phyloP scores from a whole-genome alignment of 2,113 vertebrate genomes.

The Austrofundulus limnaeus region DNA sequence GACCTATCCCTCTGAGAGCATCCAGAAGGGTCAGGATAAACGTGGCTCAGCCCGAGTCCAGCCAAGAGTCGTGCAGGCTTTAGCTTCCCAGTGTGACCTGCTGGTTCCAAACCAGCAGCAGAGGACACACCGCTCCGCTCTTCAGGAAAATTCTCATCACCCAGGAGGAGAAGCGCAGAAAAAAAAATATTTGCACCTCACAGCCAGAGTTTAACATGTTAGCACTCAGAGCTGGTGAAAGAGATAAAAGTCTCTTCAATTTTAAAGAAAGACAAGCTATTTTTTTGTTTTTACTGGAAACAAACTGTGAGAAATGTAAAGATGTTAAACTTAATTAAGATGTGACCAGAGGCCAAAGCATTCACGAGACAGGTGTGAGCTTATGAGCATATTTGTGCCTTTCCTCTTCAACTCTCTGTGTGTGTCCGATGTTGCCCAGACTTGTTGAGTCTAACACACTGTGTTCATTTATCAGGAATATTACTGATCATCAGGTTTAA shows the following conservation, averaged over 20 bases:
- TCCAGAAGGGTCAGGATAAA: conserved; percentile 67
- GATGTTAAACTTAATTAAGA: conserved; percentile 64
- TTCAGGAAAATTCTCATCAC: conserved; percentile 58
- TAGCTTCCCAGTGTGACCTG: conserved; percentile 61
- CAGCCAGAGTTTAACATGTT: conserved; percentile 32
- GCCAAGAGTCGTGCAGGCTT: conserved; percentile 47
- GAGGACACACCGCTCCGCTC: conserved; percentile 63
- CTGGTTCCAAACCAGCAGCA: conserved; percentile 62
- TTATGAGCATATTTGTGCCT: conserved; percentile 40
- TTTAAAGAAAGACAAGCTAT: conserved; percentile 1
- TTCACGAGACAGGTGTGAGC: conserved; percentile 42
- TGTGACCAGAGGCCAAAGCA: conserved; percentile 63
- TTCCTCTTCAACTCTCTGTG: conserved; percentile 12
- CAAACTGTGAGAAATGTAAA: conserved; percentile 28
- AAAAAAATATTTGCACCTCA: conserved; percentile 33
- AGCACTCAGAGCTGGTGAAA: background rate
- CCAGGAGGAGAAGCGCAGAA: conserved; percentile 16
- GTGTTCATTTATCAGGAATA: conserved; percentile 14
- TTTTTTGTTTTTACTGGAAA: background rate
- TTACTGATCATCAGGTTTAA: background rate
- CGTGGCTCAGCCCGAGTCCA: conserved; percentile 33
- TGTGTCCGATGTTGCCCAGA: conserved; percentile 43
- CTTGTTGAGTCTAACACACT: conserved; percentile 39
- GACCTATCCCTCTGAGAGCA: conserved; percentile 56
- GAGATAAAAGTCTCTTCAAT: background rate